Evolutionary conservation across 2,113 vertebrate species (phyloP).

Genomic region (Hemicordylus capensis): DNA sequence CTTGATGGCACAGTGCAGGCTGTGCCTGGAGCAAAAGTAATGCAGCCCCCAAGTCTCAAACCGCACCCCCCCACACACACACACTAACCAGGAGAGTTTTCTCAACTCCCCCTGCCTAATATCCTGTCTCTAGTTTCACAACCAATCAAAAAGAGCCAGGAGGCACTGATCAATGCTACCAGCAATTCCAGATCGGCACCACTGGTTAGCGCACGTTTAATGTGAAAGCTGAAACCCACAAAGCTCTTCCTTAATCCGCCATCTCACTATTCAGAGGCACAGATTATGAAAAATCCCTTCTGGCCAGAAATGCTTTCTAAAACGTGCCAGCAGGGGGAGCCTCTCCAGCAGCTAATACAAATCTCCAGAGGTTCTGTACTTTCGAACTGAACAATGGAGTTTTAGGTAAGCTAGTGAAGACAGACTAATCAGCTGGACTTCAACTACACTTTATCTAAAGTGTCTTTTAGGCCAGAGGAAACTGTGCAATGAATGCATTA

Average conservation of each 20-base stretch:
- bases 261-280: conserved; percentile 12
- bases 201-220: background rate
- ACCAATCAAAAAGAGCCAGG: background rate
- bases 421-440: background rate
- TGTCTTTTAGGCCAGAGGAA: background rate
- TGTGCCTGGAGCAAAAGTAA: background rate
- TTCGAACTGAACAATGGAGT: background rate
- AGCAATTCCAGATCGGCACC: background rate
- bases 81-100: too few species aligned
- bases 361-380: background rate
- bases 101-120: background rate
- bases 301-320: conserved; percentile 3
- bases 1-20: background rate
- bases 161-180: background rate
- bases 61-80: too few species aligned
- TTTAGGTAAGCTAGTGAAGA: background rate
- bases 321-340: conserved; percentile 2
- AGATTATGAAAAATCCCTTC: background rate
- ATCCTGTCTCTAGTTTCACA: background rate
- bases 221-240: background rate
- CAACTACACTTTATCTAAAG: background rate
- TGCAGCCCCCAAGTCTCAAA: background rate
- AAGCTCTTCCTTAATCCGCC: background rate
- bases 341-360: background rate
- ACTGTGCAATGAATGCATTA: background rate